A percentile compares a stretch with the other conserved stretches of the same genome.
Conservation (phyloP, 2,797 vertebrate species). For the Steatocranus sp. region DNA sequence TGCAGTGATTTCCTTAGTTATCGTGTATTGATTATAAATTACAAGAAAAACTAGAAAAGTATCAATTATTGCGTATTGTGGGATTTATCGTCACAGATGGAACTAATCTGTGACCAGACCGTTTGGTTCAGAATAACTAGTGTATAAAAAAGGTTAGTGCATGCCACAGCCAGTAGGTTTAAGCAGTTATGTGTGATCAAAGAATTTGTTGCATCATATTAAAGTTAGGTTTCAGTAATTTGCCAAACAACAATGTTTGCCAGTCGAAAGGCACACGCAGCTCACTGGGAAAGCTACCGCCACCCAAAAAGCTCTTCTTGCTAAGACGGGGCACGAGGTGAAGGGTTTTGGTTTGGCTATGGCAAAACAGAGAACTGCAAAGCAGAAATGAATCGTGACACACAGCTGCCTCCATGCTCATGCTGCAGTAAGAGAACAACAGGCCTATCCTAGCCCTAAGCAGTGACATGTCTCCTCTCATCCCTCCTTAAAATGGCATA, state of each 20-base stretch:
- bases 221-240: constrained; percentile 32
- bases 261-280: neutral
- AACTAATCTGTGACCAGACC: constrained; percentile 31
- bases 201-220: constrained; percentile 28
- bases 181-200: constrained; percentile 23
- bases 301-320: constrained; percentile 25
- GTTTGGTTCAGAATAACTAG: constrained; percentile 16
- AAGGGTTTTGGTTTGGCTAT: constrained; percentile 46
- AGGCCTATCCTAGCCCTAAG: constrained; percentile 46
- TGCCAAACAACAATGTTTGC: constrained; percentile 42
- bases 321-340: constrained; percentile 2
- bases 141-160: constrained; percentile 16
- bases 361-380: constrained; percentile 28
- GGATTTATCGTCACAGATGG: constrained; percentile 30
- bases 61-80: constrained; percentile 23
- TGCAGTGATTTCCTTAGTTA: neutral
- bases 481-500: constrained; percentile 46
- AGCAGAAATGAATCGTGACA: constrained; percentile 24
- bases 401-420: constrained; percentile 36
- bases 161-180: constrained; percentile 18
- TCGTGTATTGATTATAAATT: neutral
- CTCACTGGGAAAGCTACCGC: constrained; percentile 15
- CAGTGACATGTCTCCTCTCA: constrained; percentile 30
- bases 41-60: constrained; percentile 24
- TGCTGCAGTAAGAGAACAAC: constrained; percentile 59